Conservation (phyloP, 2,113 vertebrate species). For the Upupa epops region DNA sequence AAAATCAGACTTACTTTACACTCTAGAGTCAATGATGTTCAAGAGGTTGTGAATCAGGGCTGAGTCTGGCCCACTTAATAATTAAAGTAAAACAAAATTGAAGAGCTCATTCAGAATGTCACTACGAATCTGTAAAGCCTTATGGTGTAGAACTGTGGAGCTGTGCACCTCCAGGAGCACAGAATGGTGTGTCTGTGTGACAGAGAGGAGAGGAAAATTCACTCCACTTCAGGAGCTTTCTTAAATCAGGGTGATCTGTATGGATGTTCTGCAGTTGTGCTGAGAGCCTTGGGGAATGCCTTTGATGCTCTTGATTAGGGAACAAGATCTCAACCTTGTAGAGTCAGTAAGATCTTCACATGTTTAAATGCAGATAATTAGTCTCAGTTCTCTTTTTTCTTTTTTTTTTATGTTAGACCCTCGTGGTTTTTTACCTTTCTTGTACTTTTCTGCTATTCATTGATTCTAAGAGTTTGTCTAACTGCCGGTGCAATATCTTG, state of each 20-base stretch:
- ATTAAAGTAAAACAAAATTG: slow-evolving; percentile 5
- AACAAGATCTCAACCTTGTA: slow-evolving; percentile 33
- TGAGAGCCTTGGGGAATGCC: slow-evolving; percentile 31
- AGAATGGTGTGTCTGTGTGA: not conserved
- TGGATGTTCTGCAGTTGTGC: slow-evolving; percentile 34
- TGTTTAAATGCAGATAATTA: slow-evolving; percentile 62
- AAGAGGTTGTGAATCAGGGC: slow-evolving; percentile 13
- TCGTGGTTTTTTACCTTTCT: not conserved
- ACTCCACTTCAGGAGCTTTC: slow-evolving; percentile 1
- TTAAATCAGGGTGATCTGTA: slow-evolving; percentile 14
- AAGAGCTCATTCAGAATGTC: slow-evolving; percentile 12
- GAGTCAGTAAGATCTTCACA: slow-evolving; percentile 7
- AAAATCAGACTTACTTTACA: slow-evolving; percentile 33
- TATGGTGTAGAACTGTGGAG: not conserved
- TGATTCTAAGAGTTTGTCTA: not conserved
- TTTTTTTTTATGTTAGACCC: not conserved
- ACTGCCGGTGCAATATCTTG: not conserved
- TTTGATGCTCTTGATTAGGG: slow-evolving; percentile 41
- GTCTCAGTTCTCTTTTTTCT: not conserved
- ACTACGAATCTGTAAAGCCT: not conserved
- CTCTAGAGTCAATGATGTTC: not conserved
- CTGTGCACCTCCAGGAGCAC: not conserved
- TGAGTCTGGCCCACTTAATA: slow-evolving; percentile 18
- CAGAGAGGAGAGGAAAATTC: not conserved
- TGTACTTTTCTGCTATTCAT: not conserved